Conservation (phyloP, 1,140 invertebrate genomes). For the Listronotus bonariensis region DNA sequence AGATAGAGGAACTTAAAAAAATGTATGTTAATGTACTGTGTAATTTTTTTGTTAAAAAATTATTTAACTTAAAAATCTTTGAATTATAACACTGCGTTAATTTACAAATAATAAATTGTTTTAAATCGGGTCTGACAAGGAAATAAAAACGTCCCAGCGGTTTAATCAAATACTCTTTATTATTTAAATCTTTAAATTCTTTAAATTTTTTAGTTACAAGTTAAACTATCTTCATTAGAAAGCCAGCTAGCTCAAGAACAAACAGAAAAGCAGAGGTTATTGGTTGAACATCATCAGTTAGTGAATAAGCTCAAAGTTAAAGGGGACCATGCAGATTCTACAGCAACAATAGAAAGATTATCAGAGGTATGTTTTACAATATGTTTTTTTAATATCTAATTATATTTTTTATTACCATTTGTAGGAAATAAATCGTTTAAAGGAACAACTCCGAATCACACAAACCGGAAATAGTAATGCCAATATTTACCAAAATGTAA, state of each 20-base stretch:
- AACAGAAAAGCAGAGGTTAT: conserved; percentile 19
- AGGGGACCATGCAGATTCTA: conserved; percentile 23
- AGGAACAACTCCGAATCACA: conserved; percentile 33
- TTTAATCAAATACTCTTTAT: background rate
- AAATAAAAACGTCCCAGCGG: no score
- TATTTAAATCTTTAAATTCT: conserved; percentile 1
- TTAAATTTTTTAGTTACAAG: conserved; percentile 31
- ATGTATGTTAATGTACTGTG: no score
- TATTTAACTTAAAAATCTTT: no score
- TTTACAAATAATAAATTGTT: no score
- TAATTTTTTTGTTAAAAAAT: no score
- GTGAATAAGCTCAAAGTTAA: conserved; percentile 8
- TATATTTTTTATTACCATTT: conserved; percentile 17
- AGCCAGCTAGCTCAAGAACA: conserved; percentile 30
- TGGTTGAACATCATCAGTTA: conserved; percentile 11
- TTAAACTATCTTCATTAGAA: conserved; percentile 29
- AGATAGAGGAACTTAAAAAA: conserved; percentile 64
- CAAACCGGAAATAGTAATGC: conserved; percentile 34
- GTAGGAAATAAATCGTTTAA: conserved; percentile 37
- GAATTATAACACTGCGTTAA: no score
- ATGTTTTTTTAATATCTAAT: conserved; percentile 12
- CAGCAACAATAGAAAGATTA: conserved; percentile 36
- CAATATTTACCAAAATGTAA: conserved; percentile 32
- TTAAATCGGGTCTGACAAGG: no score
- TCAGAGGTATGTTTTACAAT: conserved; percentile 35